A percentile compares a stretch with the other conserved stretches of the same genome.
These are phyloP conservation scores for Parascotia fuliginaria DNA, from an alignment of 2,888 invertebrate species.

Conservation along the genomic window DNA sequence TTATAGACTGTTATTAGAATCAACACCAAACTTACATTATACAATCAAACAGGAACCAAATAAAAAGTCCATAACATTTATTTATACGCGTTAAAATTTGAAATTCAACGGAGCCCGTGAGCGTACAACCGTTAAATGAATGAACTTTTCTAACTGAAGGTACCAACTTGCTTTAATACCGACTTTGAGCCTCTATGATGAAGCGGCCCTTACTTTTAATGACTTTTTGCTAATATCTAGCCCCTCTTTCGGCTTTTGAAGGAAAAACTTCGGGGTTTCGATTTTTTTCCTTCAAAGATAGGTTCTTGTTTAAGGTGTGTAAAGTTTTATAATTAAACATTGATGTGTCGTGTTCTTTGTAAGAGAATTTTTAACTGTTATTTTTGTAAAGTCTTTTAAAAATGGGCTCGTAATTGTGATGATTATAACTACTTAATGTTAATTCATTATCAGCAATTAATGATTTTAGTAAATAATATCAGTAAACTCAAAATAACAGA, in stretches of 20 bases:
- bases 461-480: no score
- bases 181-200: constrained; percentile 81
- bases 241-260: constrained; percentile 60
- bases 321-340: constrained; percentile 16
- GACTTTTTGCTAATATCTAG: constrained; percentile 85
- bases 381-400: no score
- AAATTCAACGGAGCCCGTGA: constrained; percentile 68
- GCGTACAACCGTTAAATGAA: constrained; percentile 84
- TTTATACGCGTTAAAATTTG: constrained; percentile 64
- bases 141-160: constrained; percentile 84
- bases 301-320: constrained; percentile 17
- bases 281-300: constrained; percentile 34
- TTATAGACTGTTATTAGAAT: not conserved
- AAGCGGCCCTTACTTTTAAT: constrained; percentile 83
- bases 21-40: not conserved
- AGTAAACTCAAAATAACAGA: no score
- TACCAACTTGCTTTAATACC: constrained; percentile 74
- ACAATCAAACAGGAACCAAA: not conserved
- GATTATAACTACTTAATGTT: no score
- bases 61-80: constrained; percentile 22
- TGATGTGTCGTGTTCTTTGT: no score
- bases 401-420: no score
- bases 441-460: no score
- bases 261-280: constrained; percentile 59
- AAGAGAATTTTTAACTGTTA: no score